Evolutionary conservation across 2,113 vertebrate genomes (phyloP).

Genomic region (Grus americana): DNA sequence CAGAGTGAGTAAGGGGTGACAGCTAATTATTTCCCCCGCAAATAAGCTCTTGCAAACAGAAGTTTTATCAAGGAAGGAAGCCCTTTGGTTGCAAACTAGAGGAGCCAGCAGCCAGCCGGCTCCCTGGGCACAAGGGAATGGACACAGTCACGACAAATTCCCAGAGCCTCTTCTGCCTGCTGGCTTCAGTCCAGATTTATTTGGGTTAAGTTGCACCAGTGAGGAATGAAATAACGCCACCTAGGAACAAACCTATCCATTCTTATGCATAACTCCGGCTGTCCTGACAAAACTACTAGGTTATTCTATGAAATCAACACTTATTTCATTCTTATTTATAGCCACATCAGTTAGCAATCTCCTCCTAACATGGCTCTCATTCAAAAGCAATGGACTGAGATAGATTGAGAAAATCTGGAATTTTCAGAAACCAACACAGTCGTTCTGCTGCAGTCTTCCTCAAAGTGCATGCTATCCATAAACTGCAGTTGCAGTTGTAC

Average conservation of each 20-base stretch:
- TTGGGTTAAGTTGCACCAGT: not conserved
- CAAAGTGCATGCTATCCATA: not conserved
- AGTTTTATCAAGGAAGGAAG: not conserved
- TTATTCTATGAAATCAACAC: not conserved
- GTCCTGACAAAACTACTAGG: not conserved
- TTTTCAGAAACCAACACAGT: not conserved
- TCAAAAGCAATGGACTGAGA: not conserved
- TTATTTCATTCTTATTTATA: not conserved
- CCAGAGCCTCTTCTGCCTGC: not conserved
- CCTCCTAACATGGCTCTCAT: not conserved
- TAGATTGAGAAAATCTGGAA: not conserved
- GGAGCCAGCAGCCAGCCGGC: not conserved
- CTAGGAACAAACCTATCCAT: not conserved
- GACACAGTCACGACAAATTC: not conserved
- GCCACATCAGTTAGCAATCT: not conserved
- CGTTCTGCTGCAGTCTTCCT: not conserved
- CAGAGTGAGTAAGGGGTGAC: not conserved
- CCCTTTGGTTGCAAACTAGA: not conserved
- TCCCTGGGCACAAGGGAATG: not conserved
- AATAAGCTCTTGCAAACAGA: not conserved
- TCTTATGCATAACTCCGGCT: not conserved
- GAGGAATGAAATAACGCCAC: not conserved
- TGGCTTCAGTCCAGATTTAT: not conserved
- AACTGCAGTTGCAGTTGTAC: not conserved
- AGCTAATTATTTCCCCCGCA: not conserved